Percentiles rank a stretch among this genome's conserved stretches.
Evolutionary conservation across 2,888 invertebrate genomes (phyloP).

Genomic region (Ferrisia virgata): DNA sequence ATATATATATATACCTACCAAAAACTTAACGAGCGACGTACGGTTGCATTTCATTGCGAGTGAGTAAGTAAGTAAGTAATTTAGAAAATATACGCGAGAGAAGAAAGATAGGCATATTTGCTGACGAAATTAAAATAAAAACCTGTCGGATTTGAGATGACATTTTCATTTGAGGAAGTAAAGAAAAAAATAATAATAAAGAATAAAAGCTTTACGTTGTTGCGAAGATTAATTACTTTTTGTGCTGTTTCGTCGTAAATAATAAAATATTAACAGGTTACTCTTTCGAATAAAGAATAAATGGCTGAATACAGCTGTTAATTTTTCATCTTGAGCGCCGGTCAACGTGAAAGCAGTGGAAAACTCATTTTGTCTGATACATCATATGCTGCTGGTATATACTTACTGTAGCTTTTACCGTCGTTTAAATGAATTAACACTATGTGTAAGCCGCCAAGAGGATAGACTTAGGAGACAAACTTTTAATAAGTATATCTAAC

Average conservation of each 20-base stretch:
- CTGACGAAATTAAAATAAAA: conserved; percentile 16
- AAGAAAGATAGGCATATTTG: neutral
- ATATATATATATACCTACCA: no score
- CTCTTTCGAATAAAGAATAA: neutral
- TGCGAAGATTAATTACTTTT: conserved; percentile 11
- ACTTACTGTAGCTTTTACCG: neutral
- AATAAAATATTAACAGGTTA: conserved; percentile 23
- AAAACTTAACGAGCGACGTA: no score
- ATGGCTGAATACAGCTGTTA: neutral
- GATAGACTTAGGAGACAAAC: no score
- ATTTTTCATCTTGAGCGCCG: neutral
- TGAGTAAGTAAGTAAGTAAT: neutral
- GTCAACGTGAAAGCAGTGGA: neutral
- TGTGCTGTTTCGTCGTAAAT: conserved; percentile 1
- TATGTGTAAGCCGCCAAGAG: neutral
- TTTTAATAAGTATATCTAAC: neutral
- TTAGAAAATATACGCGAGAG: neutral
- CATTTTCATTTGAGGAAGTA: neutral
- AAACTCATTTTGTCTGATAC: neutral
- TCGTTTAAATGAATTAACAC: neutral
- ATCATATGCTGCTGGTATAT: neutral
- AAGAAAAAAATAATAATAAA: neutral
- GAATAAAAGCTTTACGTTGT: conserved; percentile 4
- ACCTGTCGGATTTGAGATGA: neutral
- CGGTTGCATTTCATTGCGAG: no score